These are phyloP conservation scores for Alcis repandata DNA, from an alignment of 2,888 invertebrate species.

Conservation along the genomic window DNA sequence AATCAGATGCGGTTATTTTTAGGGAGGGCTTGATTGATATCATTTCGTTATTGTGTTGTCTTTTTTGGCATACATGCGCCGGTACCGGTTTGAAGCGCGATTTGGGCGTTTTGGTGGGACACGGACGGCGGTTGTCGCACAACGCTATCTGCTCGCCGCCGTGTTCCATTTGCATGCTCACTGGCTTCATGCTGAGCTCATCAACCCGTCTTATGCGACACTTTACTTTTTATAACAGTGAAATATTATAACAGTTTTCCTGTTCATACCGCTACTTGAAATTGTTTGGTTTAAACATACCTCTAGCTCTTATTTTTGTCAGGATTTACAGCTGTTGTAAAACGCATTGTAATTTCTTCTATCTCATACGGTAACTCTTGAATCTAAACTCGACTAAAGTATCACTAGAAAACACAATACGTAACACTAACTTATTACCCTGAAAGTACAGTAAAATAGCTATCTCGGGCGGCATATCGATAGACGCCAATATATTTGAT, in stretches of 20 bases:
- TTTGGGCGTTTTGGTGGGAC: slow-evolving; percentile 55
- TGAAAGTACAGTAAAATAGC: slow-evolving; percentile 43
- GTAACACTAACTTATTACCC: slow-evolving; percentile 34
- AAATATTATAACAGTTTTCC: slow-evolving; percentile 41
- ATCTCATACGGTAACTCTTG: slow-evolving; percentile 3
- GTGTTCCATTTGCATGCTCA: slow-evolving; percentile 59
- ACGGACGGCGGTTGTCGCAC: slow-evolving; percentile 42
- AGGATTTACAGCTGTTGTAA: not conserved
- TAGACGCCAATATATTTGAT: slow-evolving; percentile 60
- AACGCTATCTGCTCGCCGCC: slow-evolving; percentile 53
- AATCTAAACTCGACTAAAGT: slow-evolving; percentile 21
- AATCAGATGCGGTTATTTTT: slow-evolving; percentile 52
- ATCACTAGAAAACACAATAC: slow-evolving; percentile 26
- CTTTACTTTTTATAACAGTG: slow-evolving; percentile 53
- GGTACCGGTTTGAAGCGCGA: slow-evolving; percentile 54
- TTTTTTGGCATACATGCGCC: slow-evolving; percentile 49
- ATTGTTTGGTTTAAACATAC: not conserved
- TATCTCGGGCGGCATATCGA: slow-evolving; percentile 41
- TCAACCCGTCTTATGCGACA: slow-evolving; percentile 53
- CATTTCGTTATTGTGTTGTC: slow-evolving; percentile 39
- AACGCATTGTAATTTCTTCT: slow-evolving; percentile 6
- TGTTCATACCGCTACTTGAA: slow-evolving; percentile 11
- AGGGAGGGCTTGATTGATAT: slow-evolving; percentile 57
- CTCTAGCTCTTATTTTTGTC: not conserved
- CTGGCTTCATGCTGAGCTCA: slow-evolving; percentile 43